These are phyloP conservation scores for Aradus depressus DNA, from an alignment of 2,888 invertebrate genomes.

Conservation along the genomic window DNA sequence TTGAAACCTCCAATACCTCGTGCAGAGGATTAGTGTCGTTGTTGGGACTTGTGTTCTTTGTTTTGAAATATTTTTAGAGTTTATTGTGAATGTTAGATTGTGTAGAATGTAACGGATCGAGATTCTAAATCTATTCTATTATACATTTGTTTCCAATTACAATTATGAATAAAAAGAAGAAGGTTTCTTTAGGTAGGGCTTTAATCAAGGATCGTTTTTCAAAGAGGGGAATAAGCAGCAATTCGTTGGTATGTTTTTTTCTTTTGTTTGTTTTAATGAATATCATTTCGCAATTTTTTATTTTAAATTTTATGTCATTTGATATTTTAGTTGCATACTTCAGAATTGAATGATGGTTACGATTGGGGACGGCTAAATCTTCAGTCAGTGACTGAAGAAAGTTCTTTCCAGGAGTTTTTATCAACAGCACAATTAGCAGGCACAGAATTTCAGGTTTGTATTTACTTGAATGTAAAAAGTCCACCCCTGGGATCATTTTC, in stretches of 20 bases:
- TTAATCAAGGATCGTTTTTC: conserved; percentile 67
- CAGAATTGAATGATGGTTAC: conserved; percentile 79
- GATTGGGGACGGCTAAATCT: conserved; percentile 85
- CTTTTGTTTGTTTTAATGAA: neutral
- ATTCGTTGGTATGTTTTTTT: conserved; percentile 61
- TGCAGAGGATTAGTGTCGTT: too few relatives aligned
- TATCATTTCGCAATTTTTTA: neutral
- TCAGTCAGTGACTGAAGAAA: conserved; percentile 88
- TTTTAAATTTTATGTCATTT: conserved; percentile 6
- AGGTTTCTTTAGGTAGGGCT: conserved; percentile 51
- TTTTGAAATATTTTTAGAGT: too few relatives aligned
- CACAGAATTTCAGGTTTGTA: conserved; percentile 63
- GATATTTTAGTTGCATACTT: conserved; percentile 57
- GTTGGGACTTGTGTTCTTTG: too few relatives aligned
- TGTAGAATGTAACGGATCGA: too few relatives aligned
- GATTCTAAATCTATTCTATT: too few relatives aligned
- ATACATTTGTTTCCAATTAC: too few relatives aligned
- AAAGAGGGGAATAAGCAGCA: conserved; percentile 48
- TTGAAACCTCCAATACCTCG: conserved; percentile 2
- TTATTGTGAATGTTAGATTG: too few relatives aligned
- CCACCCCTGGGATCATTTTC: neutral
- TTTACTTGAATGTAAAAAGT: neutral
- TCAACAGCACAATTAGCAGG: conserved; percentile 90
- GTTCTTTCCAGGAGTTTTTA: conserved; percentile 91
- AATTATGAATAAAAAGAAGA: conserved; percentile 63